These are phyloP conservation scores for Rhopilema esculentum DNA, from an alignment of 30 jellyfish, hydroid and myxozoan genomes.

Conservation along the genomic window DNA sequence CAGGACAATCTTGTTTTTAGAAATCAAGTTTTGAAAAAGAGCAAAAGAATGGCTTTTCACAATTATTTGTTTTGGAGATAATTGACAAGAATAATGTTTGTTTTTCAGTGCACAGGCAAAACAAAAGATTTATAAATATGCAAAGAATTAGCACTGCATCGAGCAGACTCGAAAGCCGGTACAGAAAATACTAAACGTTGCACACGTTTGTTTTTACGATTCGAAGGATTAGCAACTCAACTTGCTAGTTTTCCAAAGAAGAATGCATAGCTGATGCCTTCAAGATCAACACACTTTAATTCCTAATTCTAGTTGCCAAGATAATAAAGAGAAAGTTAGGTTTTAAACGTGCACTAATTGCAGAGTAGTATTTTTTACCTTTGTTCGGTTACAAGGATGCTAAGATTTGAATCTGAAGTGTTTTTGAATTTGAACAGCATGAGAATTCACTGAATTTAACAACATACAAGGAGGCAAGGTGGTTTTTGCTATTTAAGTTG, in stretches of 20 bases:
- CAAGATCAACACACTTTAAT: background rate
- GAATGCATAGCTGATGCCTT: background rate
- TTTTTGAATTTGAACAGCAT: no score
- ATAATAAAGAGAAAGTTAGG: no score
- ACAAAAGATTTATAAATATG: background rate
- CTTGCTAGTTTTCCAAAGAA: background rate
- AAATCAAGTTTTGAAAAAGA: background rate
- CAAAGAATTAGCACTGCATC: background rate
- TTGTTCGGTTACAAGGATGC: no score
- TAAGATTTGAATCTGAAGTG: no score
- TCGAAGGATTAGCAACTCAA: background rate
- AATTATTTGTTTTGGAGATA: conserved; percentile 7
- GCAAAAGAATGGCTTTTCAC: background rate
- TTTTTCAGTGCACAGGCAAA: background rate
- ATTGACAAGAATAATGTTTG: conserved; percentile 5
- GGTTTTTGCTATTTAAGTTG: no score
- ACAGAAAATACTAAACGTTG: background rate
- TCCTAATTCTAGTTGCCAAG: background rate
- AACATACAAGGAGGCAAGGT: no score
- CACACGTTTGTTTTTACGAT: background rate
- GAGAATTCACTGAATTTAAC: no score
- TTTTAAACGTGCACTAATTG: no score
- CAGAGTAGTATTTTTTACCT: no score
- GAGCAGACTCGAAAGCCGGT: background rate
- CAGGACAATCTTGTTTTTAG: background rate